Evolutionary conservation across 1,140 invertebrate species (phyloP), one percentile per base, ranked within the genome.

Genomic region (Zophobas atratus): DNA sequence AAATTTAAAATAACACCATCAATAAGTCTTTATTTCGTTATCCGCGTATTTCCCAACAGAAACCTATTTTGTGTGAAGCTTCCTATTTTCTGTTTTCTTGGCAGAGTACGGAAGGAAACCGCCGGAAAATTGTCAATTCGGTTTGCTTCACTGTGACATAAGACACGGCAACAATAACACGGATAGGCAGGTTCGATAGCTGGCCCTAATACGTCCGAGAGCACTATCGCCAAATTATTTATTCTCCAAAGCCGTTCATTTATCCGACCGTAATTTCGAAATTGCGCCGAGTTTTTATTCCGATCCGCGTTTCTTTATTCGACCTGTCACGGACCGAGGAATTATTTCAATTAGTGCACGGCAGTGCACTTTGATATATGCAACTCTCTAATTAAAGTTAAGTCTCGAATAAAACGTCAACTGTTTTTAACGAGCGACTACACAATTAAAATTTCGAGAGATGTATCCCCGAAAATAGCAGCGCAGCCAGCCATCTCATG

Each of bases 111-210:
- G 87, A 85, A 88, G 86, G 88, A 90, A 90, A 90, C 89, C 87
- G 87, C 86, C 88, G 89, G 89, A 89, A 90, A 90, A 90, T 90
- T 90, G 89, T 87, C 89, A 90, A 89, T 90, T 89, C 88, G 88
- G 87, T 88, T 87, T 85, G 80, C 79, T 80, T 77, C 74, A 70
- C 72, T 80, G 83, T 82, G 80, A 82, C 81, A 82, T 80, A 81
- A 84, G 81, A 81, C 82, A 82, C 82, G 82, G 81, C 79, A 82
- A 84, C 82, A 84, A 84, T 84, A 84, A 82, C 81, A 82, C 71
- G 76, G 79, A 83, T 80, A 81, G 77, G 60, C 60, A 67, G 60
- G 60, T 67, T 67, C 60, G 60, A 67, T 67, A 67, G 60, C 38
- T 67, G 60, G n/a, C 60, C 60, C 60, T 67, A 67, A 67, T 67